Conservation (phyloP, 2,888 invertebrate genomes). For the Argyresthia goedartella region DNA sequence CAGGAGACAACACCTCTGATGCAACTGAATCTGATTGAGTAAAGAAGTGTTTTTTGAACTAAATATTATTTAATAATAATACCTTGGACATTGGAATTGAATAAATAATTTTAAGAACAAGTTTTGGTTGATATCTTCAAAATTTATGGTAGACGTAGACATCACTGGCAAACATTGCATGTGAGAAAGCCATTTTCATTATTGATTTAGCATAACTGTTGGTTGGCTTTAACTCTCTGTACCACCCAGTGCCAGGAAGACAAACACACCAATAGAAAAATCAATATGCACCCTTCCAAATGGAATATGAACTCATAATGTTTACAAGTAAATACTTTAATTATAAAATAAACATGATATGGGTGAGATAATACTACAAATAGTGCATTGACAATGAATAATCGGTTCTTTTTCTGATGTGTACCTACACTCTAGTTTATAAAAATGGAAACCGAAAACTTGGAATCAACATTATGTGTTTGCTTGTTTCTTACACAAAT, state of each 20-base stretch:
- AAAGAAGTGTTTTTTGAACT: neutral
- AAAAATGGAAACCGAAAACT: neutral
- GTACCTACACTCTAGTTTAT: neutral
- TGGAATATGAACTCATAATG: neutral
- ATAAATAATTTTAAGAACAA: neutral
- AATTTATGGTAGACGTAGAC: too few species aligned
- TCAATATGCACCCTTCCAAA: conserved; percentile 14
- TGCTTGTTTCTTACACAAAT: too few species aligned
- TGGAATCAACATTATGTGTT: neutral
- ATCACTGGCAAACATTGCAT: neutral
- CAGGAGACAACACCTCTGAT: conserved; percentile 43
- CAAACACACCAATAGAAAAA: conserved; percentile 4
- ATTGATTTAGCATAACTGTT: conserved; percentile 4
- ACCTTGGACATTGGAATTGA: too few species aligned
- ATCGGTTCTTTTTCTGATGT: too few species aligned
- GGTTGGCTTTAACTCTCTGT: conserved; percentile 9
- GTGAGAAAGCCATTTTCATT: neutral
- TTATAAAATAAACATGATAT: neutral
- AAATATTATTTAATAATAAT: too few species aligned
- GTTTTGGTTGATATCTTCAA: too few species aligned
- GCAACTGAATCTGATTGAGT: conserved; percentile 51
- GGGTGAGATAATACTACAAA: too few species aligned
- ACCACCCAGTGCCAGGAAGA: conserved; percentile 14
- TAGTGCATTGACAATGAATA: too few species aligned
- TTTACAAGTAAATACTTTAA: neutral